phyloP scores from a whole-genome alignment of 2,113 vertebrate genomes.

The Neoarius graeffei region DNA sequence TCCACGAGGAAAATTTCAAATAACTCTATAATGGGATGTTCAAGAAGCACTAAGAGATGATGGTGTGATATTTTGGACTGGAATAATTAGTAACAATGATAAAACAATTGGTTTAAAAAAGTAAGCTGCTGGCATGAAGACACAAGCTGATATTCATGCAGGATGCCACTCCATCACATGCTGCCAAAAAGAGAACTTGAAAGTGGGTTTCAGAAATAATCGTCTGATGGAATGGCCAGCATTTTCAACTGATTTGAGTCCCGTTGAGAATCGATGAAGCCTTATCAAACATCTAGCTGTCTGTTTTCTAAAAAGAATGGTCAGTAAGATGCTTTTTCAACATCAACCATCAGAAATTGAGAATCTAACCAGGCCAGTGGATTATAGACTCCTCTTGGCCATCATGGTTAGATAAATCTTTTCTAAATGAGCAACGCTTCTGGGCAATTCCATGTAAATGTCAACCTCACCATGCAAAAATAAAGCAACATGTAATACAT shows the following conservation, averaged over 20 bases:
- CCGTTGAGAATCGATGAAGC: neutral
- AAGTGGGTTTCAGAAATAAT: neutral
- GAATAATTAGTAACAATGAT: neutral
- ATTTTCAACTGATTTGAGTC: neutral
- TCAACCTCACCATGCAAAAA: too few relatives aligned
- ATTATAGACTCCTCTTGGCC: neutral
- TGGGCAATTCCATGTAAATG: too few relatives aligned
- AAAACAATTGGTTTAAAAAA: neutral
- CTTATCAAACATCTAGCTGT: neutral
- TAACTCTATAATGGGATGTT: neutral
- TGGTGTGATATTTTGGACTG: neutral
- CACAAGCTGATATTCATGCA: neutral
- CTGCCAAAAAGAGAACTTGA: neutral
- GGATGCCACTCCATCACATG: neutral
- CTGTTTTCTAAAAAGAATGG: neutral
- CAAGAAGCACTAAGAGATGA: neutral
- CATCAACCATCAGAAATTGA: neutral
- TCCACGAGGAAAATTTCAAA: neutral
- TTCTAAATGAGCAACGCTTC: too few relatives aligned
- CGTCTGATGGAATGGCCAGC: neutral
- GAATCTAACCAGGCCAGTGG: neutral
- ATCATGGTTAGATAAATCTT: too few relatives aligned
- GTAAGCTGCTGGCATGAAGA: neutral
- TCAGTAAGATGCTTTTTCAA: neutral
- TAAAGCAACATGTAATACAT: too few relatives aligned